Conservation (phyloP, 1,140 invertebrate species). For the Magallana angulata region DNA sequence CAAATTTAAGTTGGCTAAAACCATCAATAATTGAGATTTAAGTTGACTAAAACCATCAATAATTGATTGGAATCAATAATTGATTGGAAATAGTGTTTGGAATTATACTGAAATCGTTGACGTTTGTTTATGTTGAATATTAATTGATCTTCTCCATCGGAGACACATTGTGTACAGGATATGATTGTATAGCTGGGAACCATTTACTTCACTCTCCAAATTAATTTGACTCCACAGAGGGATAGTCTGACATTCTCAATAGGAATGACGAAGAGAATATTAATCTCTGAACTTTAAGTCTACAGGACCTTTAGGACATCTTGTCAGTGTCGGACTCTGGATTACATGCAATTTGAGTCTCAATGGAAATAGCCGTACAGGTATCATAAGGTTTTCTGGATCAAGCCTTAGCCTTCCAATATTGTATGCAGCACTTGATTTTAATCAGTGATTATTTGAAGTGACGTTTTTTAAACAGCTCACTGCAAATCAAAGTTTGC, state of each 20-base stretch:
- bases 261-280: slow-evolving; percentile 5
- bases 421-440: not conserved
- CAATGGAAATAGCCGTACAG: not conserved
- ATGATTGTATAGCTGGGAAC: not conserved
- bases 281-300: not conserved
- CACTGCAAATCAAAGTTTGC: too few relatives aligned
- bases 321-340: not conserved
- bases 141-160: slow-evolving; percentile 1
- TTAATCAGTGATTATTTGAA: not conserved
- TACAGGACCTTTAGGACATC: not conserved
- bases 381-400: not conserved
- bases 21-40: not conserved
- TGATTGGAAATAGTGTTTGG: not conserved
- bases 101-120: not conserved
- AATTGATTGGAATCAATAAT: not conserved
- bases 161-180: not conserved
- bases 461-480: not conserved
- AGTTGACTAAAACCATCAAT: too few relatives aligned
- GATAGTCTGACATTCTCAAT: not conserved
- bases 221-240: not conserved
- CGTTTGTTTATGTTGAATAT: not conserved
- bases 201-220: not conserved
- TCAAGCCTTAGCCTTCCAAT: not conserved
- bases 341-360: not conserved
- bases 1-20: not conserved